Conservation (phyloP, 2,888 invertebrate species). For the Ptychoptera contaminata region DNA sequence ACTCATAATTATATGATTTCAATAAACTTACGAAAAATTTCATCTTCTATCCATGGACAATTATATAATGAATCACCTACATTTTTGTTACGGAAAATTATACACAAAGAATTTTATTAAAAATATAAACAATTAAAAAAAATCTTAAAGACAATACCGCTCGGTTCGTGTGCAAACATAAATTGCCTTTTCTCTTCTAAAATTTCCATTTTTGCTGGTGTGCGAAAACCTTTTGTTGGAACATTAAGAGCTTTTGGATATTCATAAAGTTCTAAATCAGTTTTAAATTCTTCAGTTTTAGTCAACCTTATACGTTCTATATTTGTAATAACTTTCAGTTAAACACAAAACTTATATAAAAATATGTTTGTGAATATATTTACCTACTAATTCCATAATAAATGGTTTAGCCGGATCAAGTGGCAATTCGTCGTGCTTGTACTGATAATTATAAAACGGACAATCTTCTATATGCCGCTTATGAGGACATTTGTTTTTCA, state of each 20-base stretch:
- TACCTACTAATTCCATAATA: slow-evolving; percentile 12
- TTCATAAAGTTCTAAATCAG: not conserved
- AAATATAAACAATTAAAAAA: too few relatives aligned
- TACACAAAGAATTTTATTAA: slow-evolving; percentile 10
- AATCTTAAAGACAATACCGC: too few relatives aligned
- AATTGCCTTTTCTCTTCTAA: too few relatives aligned
- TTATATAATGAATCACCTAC: not conserved
- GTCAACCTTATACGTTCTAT: slow-evolving; percentile 3
- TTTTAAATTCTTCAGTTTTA: slow-evolving; percentile 3
- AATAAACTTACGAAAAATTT: slow-evolving; percentile 3
- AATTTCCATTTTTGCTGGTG: too few relatives aligned
- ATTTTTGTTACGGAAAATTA: not conserved
- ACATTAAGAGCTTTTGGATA: not conserved
- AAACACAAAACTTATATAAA: slow-evolving; percentile 21
- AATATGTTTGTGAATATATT: slow-evolving; percentile 18
- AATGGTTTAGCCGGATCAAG: slow-evolving; percentile 21
- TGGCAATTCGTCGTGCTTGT: slow-evolving; percentile 26
- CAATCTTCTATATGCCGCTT: slow-evolving; percentile 18
- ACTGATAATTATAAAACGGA: slow-evolving; percentile 24
- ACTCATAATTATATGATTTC: not conserved
- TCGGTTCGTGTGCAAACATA: not conserved
- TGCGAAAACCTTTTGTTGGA: too few relatives aligned
- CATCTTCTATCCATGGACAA: slow-evolving; percentile 7
- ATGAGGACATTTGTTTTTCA: not conserved
- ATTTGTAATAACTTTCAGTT: not conserved